Evolutionary conservation across 2,113 vertebrate species (phyloP).

Genomic region (Aix galericulata): DNA sequence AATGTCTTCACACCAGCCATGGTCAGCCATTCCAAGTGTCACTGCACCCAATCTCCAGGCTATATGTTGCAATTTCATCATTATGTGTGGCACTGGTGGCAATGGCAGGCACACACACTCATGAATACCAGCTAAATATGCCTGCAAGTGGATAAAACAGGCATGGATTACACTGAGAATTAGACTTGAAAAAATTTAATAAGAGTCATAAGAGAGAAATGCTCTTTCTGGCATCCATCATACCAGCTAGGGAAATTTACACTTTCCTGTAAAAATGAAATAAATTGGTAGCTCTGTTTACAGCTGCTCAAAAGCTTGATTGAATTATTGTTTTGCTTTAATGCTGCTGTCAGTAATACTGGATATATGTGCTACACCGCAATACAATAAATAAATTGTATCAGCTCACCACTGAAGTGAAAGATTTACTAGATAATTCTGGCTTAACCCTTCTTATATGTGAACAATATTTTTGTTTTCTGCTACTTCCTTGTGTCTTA

Average conservation of each 20-base stretch:
- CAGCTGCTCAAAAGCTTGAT: not conserved
- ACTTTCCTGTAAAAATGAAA: not conserved
- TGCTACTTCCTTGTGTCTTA: not conserved
- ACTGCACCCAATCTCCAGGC: not conserved
- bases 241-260: not conserved
- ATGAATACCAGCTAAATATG: not conserved
- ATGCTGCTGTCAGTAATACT: not conserved
- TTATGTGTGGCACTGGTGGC: not conserved
- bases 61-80: not conserved
- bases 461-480: not conserved
- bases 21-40: not conserved
- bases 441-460: not conserved
- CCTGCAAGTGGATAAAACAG: not conserved
- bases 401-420: not conserved
- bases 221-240: not conserved
- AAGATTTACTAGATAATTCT: not conserved
- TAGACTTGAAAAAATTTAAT: not conserved
- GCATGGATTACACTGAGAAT: not conserved
- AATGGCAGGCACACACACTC: fast-evolving
- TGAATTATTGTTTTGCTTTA: not conserved
- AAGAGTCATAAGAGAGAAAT: not conserved
- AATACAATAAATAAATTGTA: not conserved
- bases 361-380: not conserved
- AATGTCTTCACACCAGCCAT: not conserved
- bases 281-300: not conserved